Evolutionary conservation across 2,113 vertebrate genomes (phyloP).

Genomic region (Caranx melampygus): DNA sequence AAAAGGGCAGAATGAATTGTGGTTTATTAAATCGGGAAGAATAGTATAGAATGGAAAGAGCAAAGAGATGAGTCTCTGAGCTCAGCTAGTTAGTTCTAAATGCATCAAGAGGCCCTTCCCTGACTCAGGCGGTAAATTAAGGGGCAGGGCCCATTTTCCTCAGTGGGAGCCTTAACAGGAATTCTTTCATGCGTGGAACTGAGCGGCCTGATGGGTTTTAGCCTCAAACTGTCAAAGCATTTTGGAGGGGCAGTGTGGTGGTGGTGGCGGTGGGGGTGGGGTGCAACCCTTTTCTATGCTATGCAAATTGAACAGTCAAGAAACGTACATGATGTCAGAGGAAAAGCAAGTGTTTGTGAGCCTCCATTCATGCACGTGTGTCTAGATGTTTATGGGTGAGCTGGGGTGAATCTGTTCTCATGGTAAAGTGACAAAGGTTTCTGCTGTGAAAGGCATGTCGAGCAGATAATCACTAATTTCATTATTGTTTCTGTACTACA

Average conservation of each 20-base stretch:
- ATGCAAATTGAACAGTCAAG: conserved; percentile 42
- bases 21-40: conserved; percentile 31
- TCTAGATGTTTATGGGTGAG: conserved; percentile 30
- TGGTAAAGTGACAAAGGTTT: conserved; percentile 19
- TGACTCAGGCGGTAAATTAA: conserved; percentile 72
- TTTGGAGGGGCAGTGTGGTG: background rate
- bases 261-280: too few relatives aligned
- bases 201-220: conserved; percentile 71
- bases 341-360: background rate
- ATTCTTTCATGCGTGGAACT: conserved; percentile 69
- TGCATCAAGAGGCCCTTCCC: conserved; percentile 60
- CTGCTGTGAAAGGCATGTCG: background rate
- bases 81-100: conserved; percentile 66
- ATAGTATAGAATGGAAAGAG: conserved; percentile 15
- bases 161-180: conserved; percentile 70
- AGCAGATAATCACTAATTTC: conserved; percentile 17
- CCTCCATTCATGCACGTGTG: conserved; percentile 3
- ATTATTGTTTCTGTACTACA: background rate
- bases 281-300: conserved; percentile 7
- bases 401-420: conserved; percentile 9
- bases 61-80: conserved; percentile 41
- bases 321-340: conserved; percentile 21
- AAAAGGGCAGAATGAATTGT: conserved; percentile 16
- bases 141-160: conserved; percentile 74
- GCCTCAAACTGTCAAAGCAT: conserved; percentile 63